Percentiles rank a stretch among this genome's conserved stretches.
Conservation (phyloP, 2,888 invertebrate species). For the Ferrisia virgata region DNA sequence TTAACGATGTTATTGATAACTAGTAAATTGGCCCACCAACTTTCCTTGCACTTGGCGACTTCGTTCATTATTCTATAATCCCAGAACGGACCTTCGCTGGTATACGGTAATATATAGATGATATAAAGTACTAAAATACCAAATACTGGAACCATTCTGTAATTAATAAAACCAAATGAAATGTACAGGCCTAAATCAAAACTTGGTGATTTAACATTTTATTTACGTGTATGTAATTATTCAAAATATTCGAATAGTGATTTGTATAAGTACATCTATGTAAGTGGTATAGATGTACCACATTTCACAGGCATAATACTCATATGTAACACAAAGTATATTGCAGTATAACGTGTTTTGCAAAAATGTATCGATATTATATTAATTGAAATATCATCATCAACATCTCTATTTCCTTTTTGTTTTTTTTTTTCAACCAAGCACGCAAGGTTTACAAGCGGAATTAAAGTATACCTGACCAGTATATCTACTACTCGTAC, state of each 20-base stretch:
- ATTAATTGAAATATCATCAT: not conserved
- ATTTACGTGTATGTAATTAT: no score
- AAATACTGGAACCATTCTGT: conserved; percentile 46
- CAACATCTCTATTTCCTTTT: not conserved
- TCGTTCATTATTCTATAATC: conserved; percentile 46
- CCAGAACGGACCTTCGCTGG: conserved; percentile 49
- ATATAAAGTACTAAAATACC: conserved; percentile 25
- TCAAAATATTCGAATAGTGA: no score
- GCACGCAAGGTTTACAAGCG: not conserved
- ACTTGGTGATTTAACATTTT: no score
- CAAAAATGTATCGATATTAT: not conserved
- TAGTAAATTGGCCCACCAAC: conserved; percentile 50
- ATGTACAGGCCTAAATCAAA: not conserved
- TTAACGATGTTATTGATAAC: conserved; percentile 49
- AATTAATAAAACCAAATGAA: not conserved
- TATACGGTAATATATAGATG: conserved; percentile 38
- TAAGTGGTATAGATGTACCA: no score
- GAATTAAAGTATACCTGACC: not conserved
- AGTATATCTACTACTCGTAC: no score
- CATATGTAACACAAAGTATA: no score
- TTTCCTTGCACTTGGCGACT: conserved; percentile 48
- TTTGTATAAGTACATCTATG: no score
- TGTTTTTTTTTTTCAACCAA: not conserved
- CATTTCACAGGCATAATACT: no score
- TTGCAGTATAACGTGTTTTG: not conserved